Conservation (phyloP, 2,888 invertebrate species). For the Tetragonula carbonaria region DNA sequence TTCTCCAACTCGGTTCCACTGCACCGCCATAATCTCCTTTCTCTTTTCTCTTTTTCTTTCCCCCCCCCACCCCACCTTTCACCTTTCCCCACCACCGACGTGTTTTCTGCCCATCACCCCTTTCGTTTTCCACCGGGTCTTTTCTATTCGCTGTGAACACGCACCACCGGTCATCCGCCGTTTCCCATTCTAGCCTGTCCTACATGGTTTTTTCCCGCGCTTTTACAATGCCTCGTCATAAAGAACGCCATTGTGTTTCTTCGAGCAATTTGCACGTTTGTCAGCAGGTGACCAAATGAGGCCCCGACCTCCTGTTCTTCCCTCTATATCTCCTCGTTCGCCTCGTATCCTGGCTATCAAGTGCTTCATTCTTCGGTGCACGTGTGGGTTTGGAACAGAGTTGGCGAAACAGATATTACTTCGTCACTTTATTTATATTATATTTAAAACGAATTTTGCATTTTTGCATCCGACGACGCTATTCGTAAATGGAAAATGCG, state of each 20-base stretch:
- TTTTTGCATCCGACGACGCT: no score
- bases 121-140: not conserved
- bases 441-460: no score
- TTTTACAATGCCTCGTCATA: conserved; percentile 45
- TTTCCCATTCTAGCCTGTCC: not conserved
- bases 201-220: conserved; percentile 7
- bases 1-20: conserved; percentile 17
- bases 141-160: not conserved
- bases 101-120: not conserved
- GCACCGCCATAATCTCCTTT: conserved; percentile 22
- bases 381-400: not conserved
- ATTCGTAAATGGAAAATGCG: no score
- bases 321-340: not conserved
- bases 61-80: not conserved
- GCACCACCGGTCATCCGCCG: not conserved
- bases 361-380: not conserved
- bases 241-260: conserved; percentile 52
- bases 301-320: not conserved
- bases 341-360: not conserved
- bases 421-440: not conserved
- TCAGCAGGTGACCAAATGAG: conserved; percentile 30
- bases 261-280: conserved; percentile 55
- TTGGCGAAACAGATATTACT: not conserved
- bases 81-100: not conserved
- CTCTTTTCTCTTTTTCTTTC: conserved; percentile 22